These are phyloP conservation scores for Cardiocondyla obscurior DNA, from an alignment of 1,140 invertebrate species.

Conservation along the genomic window DNA sequence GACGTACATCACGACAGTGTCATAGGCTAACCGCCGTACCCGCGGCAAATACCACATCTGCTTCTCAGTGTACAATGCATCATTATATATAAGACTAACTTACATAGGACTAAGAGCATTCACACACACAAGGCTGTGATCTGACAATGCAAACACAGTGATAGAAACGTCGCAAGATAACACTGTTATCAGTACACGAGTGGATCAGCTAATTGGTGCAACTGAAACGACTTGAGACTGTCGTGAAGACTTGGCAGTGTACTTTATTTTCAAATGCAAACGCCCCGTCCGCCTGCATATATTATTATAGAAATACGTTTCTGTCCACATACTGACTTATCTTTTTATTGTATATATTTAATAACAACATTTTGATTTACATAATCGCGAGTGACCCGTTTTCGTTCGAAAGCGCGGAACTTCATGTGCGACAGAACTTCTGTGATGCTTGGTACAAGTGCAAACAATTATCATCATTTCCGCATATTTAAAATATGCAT, in stretches of 20 bases:
- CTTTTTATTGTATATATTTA: slow-evolving; percentile 29
- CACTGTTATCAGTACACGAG: not conserved
- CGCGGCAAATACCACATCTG: too few species aligned
- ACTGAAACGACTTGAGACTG: not conserved
- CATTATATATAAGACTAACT: too few species aligned
- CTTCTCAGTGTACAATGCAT: slow-evolving; percentile 36
- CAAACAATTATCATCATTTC: not conserved
- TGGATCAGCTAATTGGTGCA: not conserved
- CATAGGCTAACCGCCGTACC: too few species aligned
- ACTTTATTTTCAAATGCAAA: not conserved
- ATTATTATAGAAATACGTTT: not conserved
- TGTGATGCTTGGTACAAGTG: not conserved
- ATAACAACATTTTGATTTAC: slow-evolving; percentile 54
- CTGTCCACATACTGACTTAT: not conserved
- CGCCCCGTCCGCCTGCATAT: too few species aligned
- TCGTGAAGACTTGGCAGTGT: slow-evolving; percentile 21
- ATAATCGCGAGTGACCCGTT: not conserved
- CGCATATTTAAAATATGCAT: not conserved
- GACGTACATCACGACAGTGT: too few species aligned
- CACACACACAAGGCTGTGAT: not conserved
- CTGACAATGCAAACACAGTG: not conserved
- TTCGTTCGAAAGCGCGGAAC: not conserved
- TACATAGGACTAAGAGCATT: slow-evolving; percentile 1
- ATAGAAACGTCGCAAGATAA: not conserved
- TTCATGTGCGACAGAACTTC: not conserved